phyloP scores from a whole-genome alignment of 2,797 vertebrate species.

The Catharus ustulatus region DNA sequence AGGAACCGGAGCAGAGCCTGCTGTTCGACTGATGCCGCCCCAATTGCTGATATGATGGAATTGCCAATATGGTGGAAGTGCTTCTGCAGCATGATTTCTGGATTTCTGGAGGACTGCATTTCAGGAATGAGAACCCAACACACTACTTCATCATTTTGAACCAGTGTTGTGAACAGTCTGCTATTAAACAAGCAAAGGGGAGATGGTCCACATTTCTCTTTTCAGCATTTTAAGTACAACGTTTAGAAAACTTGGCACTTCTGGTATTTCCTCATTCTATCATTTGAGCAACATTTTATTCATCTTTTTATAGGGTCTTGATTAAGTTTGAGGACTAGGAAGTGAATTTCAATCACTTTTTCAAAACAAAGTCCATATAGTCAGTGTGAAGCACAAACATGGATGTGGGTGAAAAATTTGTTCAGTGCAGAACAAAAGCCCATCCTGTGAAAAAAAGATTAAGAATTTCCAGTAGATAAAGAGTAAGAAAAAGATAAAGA shows the following conservation, averaged over 20 bases:
- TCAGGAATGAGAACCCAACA: neutral
- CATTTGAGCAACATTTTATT: neutral
- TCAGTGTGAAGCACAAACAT: neutral
- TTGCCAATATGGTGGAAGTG: fast-evolving
- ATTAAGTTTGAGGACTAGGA: neutral
- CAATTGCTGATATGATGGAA: fast-evolving
- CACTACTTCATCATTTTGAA: neutral
- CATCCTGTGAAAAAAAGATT: neutral
- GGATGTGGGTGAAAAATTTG: neutral
- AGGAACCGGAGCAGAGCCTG: neutral
- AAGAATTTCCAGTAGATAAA: neutral
- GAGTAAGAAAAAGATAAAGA: neutral
- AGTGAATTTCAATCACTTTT: neutral
- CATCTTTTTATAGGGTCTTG: neutral
- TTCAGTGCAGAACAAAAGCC: neutral
- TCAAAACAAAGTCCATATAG: neutral
- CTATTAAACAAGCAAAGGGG: neutral
- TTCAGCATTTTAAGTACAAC: neutral
- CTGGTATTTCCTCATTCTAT: neutral
- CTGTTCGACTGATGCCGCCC: neutral
- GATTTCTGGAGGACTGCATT: neutral
- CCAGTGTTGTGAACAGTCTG: neutral
- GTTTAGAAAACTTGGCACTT: neutral
- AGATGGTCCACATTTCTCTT: neutral
- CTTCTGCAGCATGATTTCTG: neutral